Percentiles rank a stretch among this genome's conserved stretches.
These are phyloP conservation scores for Drosophila mauritiana DNA, from an alignment of 1,140 invertebrate species.

Conservation along the genomic window DNA sequence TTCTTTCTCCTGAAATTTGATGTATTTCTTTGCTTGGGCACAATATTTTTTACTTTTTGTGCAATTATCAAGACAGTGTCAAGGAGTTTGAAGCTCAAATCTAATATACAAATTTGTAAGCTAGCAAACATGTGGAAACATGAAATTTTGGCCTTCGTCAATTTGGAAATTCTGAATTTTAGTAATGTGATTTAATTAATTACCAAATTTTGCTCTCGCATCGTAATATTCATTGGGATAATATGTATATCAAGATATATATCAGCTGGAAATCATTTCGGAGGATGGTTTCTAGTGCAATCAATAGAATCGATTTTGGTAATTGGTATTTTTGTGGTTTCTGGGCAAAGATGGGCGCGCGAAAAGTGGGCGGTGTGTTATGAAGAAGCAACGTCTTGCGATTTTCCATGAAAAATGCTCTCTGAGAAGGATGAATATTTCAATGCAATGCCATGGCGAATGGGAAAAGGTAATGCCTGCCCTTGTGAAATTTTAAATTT, in stretches of 20 bases:
- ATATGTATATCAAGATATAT: neutral
- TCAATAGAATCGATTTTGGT: no score
- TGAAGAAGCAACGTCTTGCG: constrained; percentile 1
- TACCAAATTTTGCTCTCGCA: neutral
- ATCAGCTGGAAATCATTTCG: neutral
- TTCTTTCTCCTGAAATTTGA: no score
- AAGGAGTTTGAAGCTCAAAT: no score
- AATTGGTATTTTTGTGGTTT: neutral
- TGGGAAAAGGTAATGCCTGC: constrained; percentile 38
- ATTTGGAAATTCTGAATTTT: no score
- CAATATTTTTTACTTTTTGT: no score
- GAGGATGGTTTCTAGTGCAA: neutral
- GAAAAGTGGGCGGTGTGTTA: no score
- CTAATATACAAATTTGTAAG: no score
- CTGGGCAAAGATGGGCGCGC: neutral
- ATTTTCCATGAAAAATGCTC: constrained; percentile 7
- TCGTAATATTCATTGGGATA: neutral
- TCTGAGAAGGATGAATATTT: constrained; percentile 9
- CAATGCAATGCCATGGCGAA: constrained; percentile 2
- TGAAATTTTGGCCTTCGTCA: no score
- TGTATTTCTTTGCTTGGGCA: no score
- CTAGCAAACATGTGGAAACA: no score
- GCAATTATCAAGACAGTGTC: no score
- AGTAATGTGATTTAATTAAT: no score
- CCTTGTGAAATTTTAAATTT: constrained; percentile 4